Evolutionary conservation across 1,140 invertebrate species (phyloP).

Genomic region (Rhopalosiphum maidis): DNA sequence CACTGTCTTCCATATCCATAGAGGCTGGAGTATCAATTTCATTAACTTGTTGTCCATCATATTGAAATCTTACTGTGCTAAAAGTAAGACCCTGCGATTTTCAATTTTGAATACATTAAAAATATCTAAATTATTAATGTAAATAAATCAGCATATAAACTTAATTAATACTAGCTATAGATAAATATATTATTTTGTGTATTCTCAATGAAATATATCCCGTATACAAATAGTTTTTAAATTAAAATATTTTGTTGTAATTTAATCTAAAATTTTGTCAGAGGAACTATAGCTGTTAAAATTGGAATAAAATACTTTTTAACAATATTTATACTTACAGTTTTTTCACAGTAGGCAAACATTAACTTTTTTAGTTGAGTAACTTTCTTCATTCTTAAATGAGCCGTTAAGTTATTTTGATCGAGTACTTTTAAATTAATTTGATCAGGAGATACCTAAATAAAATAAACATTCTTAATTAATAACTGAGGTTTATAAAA

Average conservation of each 20-base stretch:
- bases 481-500: too few relatives aligned
- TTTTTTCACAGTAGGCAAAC: conserved; percentile 93
- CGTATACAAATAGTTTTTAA: too few relatives aligned
- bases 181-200: too few relatives aligned
- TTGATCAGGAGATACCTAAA: conserved; percentile 68
- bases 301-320: conserved; percentile 8
- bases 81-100: conserved; percentile 77
- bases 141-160: background rate
- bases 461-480: background rate
- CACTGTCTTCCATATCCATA: conserved; percentile 93
- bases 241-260: too few relatives aligned
- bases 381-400: too few relatives aligned
- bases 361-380: conserved; percentile 74
- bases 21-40: conserved; percentile 88
- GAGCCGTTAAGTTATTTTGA: conserved; percentile 64
- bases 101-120: conserved; percentile 54
- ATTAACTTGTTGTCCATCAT: conserved; percentile 92
- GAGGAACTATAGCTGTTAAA: too few relatives aligned
- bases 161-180: too few relatives aligned
- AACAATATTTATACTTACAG: conserved; percentile 70
- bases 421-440: conserved; percentile 93
- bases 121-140: conserved; percentile 36
- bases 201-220: too few relatives aligned
- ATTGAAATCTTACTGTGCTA: conserved; percentile 88
- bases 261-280: too few relatives aligned